These are phyloP conservation scores for Digitonthophagus gazella DNA, from an alignment of 2,888 invertebrate species.

Conservation along the genomic window DNA sequence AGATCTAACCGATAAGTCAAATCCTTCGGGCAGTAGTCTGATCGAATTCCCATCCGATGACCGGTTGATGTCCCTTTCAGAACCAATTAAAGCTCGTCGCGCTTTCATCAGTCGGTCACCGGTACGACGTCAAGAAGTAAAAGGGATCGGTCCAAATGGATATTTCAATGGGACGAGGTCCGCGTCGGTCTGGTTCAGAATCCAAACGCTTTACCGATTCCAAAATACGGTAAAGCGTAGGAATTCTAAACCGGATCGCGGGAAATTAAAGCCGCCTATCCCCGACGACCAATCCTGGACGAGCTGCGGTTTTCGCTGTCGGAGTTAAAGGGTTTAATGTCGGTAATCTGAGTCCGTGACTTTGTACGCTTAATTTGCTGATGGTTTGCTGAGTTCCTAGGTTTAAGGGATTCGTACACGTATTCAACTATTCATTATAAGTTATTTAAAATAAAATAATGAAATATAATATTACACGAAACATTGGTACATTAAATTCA, in stretches of 20 bases:
- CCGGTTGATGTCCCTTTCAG: neutral
- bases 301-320: neutral
- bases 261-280: conserved; percentile 17
- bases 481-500: too few species aligned
- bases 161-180: conserved; percentile 20
- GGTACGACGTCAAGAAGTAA: neutral
- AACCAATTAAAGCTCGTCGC: conserved; percentile 8
- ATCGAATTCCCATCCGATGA: neutral
- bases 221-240: conserved; percentile 86
- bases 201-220: conserved; percentile 91
- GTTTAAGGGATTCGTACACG: too few species aligned
- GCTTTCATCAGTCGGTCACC: conserved; percentile 9
- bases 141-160: too few species aligned
- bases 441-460: too few species aligned
- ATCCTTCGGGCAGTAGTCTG: neutral
- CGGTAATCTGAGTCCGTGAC: neutral
- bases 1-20: neutral
- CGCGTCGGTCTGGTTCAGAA: conserved; percentile 76
- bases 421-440: too few species aligned
- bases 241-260: conserved; percentile 78
- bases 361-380: neutral
- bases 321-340: neutral
- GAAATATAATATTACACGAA: too few species aligned
- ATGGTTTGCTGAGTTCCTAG: neutral
- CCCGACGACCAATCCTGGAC: neutral